Base-by-base conservation (phyloP, 64 coral and sea anemone species). In the Montipora capricornis region DNA sequence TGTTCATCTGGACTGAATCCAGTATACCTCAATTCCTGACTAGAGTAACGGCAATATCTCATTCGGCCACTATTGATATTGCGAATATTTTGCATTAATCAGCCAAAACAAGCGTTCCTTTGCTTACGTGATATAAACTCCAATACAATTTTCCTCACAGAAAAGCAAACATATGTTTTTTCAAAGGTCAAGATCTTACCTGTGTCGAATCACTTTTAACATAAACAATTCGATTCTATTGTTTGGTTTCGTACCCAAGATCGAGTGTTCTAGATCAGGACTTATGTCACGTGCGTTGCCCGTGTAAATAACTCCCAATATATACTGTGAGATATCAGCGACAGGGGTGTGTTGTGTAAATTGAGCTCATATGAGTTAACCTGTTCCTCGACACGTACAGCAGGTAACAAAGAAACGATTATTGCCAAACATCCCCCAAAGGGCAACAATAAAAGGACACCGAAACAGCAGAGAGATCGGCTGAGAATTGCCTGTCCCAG, bases 261-360 rank as follows among this genome's bases (percentile, higher is more conserved):
- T 46, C 74, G 71, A 29, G 71, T 74, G 8, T 6, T 74, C 53
- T 57, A 64, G 61, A 16, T 64, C 61, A 57, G 11, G 11, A 57
- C 53, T 57, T 8, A 4, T 13, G 37, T 76, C 74, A 76, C 74
- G 74, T 74, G 61, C 4, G 45, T 45, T 46, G 74, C 8, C 8
- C 37, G 74, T 76, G 74, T 45, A 46, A 76, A 76, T 45, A 76
- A 76, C 74, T 45, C 37, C 74, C 74, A 76, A 76, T 76, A 29
- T 8, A 57, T 57, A 76, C 5, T 14, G 74, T 8, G 8, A 2
- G 37, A 46, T 76, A 14, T 11, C 11, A 14, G 8, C 14, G 6
- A 71, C 5, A 45, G 24, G 37, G 74, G 74, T 76, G 74, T 76
- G 74, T 76, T 76, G 6, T 47, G 70, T 74, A 74, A 74, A 26